phyloP scores from a whole-genome alignment of 2,113 vertebrate genomes.

The Laterallus jamaicensis region DNA sequence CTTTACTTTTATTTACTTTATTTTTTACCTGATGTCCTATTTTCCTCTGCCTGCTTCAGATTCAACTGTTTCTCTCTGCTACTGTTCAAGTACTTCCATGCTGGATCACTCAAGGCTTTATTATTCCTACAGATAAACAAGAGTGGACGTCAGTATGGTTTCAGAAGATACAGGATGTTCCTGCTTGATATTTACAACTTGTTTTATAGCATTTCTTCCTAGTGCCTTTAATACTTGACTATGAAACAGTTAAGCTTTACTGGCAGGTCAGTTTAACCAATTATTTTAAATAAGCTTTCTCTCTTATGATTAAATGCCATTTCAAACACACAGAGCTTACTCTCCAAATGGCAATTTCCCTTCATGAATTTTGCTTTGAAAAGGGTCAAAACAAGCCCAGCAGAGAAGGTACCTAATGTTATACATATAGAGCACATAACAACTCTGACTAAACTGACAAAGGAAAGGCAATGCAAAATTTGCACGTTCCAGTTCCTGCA shows the following conservation, averaged over 20 bases:
- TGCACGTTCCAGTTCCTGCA: not conserved
- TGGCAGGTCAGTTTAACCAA: not conserved
- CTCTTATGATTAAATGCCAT: not conserved
- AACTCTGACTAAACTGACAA: not conserved
- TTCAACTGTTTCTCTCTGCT: conserved; percentile 91
- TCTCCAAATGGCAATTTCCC: not conserved
- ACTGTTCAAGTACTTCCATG: conserved; percentile 88
- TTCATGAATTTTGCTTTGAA: not conserved
- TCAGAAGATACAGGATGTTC: not conserved
- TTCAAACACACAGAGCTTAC: not conserved
- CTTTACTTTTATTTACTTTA: not conserved
- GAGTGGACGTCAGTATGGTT: not conserved
- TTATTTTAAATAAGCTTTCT: not conserved
- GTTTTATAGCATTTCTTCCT: not conserved
- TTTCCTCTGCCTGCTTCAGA: conserved; percentile 90
- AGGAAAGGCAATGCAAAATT: not conserved
- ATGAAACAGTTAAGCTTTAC: not conserved
- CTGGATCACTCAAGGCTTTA: conserved; percentile 87
- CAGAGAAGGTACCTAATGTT: not conserved
- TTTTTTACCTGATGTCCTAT: conserved; percentile 83
- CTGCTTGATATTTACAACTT: not conserved
- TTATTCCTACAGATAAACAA: conserved; percentile 85
- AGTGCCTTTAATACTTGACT: not conserved
- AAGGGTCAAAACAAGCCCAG: not conserved
- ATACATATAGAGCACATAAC: rapidly evolving